phyloP scores from a whole-genome alignment of 2,113 vertebrate genomes.

The human (Homo sapiens) region DNA sequence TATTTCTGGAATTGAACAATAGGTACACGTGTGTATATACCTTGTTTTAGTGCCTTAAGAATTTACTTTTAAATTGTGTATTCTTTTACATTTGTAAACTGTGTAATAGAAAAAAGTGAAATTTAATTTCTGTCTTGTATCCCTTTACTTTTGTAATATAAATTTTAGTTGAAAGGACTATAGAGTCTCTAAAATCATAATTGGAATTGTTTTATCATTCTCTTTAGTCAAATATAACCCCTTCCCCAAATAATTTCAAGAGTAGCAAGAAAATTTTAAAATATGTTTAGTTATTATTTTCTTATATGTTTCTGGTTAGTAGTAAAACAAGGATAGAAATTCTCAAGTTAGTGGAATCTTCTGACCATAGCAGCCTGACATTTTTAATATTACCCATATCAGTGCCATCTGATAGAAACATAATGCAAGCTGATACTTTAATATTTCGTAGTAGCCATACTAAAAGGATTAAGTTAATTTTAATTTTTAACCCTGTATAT shows the following conservation, averaged over 20 bases:
- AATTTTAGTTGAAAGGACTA: slow-evolving; percentile 8
- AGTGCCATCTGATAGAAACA: background rate
- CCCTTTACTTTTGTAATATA: background rate
- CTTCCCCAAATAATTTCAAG: background rate
- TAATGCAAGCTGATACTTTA: background rate
- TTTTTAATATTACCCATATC: background rate
- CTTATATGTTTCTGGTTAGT: background rate
- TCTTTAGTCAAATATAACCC: background rate
- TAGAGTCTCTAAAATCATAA: background rate
- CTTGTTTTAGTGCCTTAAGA: background rate
- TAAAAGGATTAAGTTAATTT: background rate
- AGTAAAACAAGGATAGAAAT: background rate
- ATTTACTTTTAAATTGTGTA: background rate
- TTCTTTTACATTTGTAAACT: background rate
- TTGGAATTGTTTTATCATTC: background rate
- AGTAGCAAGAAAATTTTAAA: background rate
- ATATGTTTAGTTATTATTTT: background rate
- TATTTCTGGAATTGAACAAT: background rate
- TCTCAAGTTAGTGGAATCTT: background rate
- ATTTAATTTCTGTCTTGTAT: background rate
- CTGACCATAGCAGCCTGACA: background rate
- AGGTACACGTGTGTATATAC: background rate
- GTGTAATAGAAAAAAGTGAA: background rate
- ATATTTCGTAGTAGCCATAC: background rate
- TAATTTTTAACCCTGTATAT: background rate